A percentile compares a stretch with the other conserved stretches of the same genome.
phyloP scores from a whole-genome alignment of 53 echinoderm and acorn worm species.

The Mesocentrotus franciscanus region DNA sequence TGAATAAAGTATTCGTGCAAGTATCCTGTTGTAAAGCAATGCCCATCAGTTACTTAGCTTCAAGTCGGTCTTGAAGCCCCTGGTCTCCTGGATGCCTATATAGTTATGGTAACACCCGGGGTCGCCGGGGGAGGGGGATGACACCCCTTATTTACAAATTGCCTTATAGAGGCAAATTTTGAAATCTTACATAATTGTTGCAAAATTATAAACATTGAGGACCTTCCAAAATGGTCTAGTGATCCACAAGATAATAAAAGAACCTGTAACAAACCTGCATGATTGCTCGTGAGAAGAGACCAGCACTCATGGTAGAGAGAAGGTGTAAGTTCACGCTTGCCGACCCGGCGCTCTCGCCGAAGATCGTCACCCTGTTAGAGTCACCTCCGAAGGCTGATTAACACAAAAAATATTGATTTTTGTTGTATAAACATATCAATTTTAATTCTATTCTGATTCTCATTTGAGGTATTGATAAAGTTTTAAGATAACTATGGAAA shows the following conservation, averaged over 20 bases:
- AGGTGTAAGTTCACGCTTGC: constrained; percentile 33
- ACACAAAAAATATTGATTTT: background rate
- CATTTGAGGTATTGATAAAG: too few species aligned
- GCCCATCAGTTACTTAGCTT: background rate
- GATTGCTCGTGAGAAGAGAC: constrained; percentile 22
- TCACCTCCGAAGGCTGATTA: constrained; percentile 30
- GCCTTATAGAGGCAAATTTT: too few species aligned
- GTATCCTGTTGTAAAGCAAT: background rate
- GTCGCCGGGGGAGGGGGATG: too few species aligned
- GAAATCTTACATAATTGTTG: too few species aligned
- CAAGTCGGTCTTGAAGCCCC: background rate
- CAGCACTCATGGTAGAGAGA: constrained; percentile 34
- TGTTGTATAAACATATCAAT: too few species aligned
- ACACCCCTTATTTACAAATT: too few species aligned
- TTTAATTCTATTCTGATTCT: too few species aligned
- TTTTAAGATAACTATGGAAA: too few species aligned
- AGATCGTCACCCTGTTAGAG: constrained; percentile 27
- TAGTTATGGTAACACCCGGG: background rate
- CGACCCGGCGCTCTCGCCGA: constrained; percentile 44
- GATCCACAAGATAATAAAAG: background rate
- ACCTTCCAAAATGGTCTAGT: too few species aligned
- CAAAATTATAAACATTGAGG: too few species aligned
- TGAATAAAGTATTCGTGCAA: too few species aligned
- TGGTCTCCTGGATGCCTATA: background rate
- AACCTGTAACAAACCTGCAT: constrained; percentile 31